Percentiles rank a stretch among this genome's conserved stretches.
Evolutionary conservation across 2,113 vertebrate genomes (phyloP).

Genomic region (Thamnaconus septentrionalis): DNA sequence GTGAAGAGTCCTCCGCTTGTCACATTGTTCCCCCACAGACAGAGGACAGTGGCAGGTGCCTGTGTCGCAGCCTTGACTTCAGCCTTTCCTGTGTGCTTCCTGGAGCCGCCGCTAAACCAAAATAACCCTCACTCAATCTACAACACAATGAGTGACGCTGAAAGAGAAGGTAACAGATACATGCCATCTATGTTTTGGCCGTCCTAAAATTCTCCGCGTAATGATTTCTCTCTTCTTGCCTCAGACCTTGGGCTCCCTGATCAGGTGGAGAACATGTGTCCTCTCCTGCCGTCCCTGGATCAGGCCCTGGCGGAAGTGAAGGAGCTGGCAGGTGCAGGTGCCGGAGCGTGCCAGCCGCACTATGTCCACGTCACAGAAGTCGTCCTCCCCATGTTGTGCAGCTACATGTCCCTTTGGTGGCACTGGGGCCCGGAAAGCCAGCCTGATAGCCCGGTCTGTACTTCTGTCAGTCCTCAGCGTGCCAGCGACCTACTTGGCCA

Average conservation of each 20-base stretch:
- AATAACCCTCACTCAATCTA: slow-evolving; percentile 85
- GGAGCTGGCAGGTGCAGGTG: slow-evolving; percentile 80
- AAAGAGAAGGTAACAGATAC: slow-evolving; percentile 81
- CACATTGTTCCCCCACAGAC: slow-evolving; percentile 69
- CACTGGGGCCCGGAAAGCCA: slow-evolving; percentile 77
- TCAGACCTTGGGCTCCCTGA: slow-evolving; percentile 79
- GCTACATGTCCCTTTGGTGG: slow-evolving; percentile 91
- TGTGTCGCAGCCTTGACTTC: slow-evolving; percentile 88
- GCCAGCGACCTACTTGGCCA: slow-evolving; percentile 88
- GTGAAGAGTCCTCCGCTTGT: neutral
- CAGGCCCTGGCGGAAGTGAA: slow-evolving; percentile 86
- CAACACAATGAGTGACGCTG: slow-evolving; percentile 78
- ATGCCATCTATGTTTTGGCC: neutral
- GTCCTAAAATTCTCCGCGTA: neutral
- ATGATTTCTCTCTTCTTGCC: slow-evolving; percentile 11
- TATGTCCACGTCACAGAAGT: slow-evolving; percentile 90
- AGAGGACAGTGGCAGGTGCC: slow-evolving; percentile 83
- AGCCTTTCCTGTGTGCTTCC: slow-evolving; percentile 91
- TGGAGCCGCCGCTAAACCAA: slow-evolving; percentile 86
- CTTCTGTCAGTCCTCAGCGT: slow-evolving; percentile 82
- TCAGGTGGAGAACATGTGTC: slow-evolving; percentile 79
- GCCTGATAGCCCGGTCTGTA: slow-evolving; percentile 71
- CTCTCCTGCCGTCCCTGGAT: slow-evolving; percentile 85
- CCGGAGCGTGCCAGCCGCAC: slow-evolving; percentile 84
- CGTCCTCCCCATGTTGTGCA: slow-evolving; percentile 89